Conservation (phyloP, 2,888 invertebrate species). For the Drosophila suboccidentalis region DNA sequence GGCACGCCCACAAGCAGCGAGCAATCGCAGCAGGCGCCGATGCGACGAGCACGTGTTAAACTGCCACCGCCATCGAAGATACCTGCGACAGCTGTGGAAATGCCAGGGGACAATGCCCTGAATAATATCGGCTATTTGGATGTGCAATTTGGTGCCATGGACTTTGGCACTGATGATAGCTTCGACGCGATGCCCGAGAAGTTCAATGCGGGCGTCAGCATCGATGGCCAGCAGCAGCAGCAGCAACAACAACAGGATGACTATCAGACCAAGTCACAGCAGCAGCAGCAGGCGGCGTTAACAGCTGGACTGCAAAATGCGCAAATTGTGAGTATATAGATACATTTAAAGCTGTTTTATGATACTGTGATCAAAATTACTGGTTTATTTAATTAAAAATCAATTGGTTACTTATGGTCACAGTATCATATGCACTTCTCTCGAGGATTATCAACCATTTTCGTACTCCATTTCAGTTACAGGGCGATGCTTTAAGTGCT, state of each 20-base stretch:
- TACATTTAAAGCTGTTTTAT: neutral
- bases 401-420: neutral
- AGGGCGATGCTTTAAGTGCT: constrained; percentile 83
- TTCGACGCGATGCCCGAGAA: constrained; percentile 85
- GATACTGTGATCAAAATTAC: constrained; percentile 1
- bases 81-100: constrained; percentile 97
- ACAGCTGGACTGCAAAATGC: constrained; percentile 83
- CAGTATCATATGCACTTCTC: neutral
- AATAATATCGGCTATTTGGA: constrained; percentile 92
- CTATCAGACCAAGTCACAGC: constrained; percentile 83
- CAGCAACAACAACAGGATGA: constrained; percentile 80
- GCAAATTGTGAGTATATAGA: constrained; percentile 81
- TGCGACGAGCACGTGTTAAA: constrained; percentile 88
- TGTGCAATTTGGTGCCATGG: constrained; percentile 97
- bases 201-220: constrained; percentile 82
- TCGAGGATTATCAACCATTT: neutral
- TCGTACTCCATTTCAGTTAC: constrained; percentile 33
- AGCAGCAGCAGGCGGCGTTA: constrained; percentile 76
- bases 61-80: constrained; percentile 96
- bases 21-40: constrained; percentile 84
- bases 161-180: constrained; percentile 88
- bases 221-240: constrained; percentile 83
- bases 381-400: neutral
- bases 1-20: constrained; percentile 64
- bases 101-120: constrained; percentile 94